Conservation (phyloP, 53 echinoderm and acorn worm species). For the Luidia sarsii region DNA sequence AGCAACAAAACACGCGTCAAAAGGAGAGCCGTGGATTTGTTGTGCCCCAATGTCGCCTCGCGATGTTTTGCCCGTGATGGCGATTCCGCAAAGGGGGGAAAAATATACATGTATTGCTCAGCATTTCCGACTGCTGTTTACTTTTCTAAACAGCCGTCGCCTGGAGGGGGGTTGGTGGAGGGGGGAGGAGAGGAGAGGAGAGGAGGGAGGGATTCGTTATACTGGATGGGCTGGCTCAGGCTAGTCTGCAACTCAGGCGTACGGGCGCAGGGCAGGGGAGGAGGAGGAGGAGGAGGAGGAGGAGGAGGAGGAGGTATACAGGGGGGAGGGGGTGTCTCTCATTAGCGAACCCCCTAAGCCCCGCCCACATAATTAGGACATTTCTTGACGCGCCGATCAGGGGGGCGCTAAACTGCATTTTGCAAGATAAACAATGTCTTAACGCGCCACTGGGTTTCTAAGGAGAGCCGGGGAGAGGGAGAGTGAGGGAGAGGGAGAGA, state of each 20-base stretch:
- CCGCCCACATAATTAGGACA: conserved; percentile 65
- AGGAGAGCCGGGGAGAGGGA: background rate
- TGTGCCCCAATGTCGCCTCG: too few species aligned
- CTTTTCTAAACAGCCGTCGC: conserved; percentile 57
- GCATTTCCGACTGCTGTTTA: conserved; percentile 44
- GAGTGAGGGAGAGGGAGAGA: background rate
- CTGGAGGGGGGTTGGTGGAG: conserved; percentile 4
- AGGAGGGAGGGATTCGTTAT: too few species aligned
- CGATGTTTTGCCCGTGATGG: conserved; percentile 18
- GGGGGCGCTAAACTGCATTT: conserved; percentile 46
- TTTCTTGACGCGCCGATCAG: conserved; percentile 25
- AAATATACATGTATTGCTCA: too few species aligned
- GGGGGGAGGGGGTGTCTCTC: too few species aligned
- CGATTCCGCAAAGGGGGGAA: conserved; percentile 11
- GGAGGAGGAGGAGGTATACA: too few species aligned
- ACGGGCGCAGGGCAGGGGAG: too few species aligned
- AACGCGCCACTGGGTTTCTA: conserved; percentile 40
- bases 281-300: too few species aligned
- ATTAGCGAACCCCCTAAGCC: conserved; percentile 32
- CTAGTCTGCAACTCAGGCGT: too few species aligned
- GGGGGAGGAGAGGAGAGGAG: too few species aligned
- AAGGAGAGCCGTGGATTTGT: too few species aligned
- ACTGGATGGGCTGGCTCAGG: too few species aligned
- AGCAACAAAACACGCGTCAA: too few species aligned
- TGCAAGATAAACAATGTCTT: conserved; percentile 60